Base-by-base conservation (phyloP, 2,797 vertebrate genomes). In the Micropoecilia bifurca region DNA sequence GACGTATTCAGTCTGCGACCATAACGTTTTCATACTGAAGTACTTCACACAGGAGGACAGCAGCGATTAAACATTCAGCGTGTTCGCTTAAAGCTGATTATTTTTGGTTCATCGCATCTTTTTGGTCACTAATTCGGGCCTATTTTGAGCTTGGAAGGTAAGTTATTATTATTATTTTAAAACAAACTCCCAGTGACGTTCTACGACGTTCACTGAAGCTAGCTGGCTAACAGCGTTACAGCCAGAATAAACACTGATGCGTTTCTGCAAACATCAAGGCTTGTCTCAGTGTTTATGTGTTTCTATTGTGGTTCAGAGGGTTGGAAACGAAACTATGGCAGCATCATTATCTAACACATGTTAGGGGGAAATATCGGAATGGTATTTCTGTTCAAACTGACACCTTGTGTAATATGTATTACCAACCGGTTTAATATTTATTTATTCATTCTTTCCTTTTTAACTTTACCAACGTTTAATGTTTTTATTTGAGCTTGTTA, bases 1-100 rank as follows among this genome's bases (percentile, higher is more conserved):
- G 22, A 93, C 90, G 95, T 82, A 82, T 82, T 87, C 82, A 91
- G 10, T 45, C 39, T 74, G 95, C 95, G 95, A 92, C 95, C 3
- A 76, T 45, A 48, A 43, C 3, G 0, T 4, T 0, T 36, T 10
- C 2, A 0, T 2, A 4, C 8, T 6, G 66, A 10, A 69, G 20
- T 10, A 25, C 1, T 16, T 6, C 47, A 1, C n/a, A 6, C 14
- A 50, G 18, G 25, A 77, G 9, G 1, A 20, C 69, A 85, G 76
- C 77, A 43, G 7, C 13, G 0, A 0, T 3, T 0, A 71, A 57
- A 1, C 1, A 9, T 12, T 20, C 0, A 0, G 5, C 55, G 43
- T 33, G 14, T 57, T 25, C 8, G 20, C 20, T 36, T 33, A 1
- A 55, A 55, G 0, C 9, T 46, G 28, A 16, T 50, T 45, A 0